Evolutionary conservation across 2,113 vertebrate species (phyloP), one percentile per base, ranked within the genome.

Genomic region (Stigmatopora argus): DNA sequence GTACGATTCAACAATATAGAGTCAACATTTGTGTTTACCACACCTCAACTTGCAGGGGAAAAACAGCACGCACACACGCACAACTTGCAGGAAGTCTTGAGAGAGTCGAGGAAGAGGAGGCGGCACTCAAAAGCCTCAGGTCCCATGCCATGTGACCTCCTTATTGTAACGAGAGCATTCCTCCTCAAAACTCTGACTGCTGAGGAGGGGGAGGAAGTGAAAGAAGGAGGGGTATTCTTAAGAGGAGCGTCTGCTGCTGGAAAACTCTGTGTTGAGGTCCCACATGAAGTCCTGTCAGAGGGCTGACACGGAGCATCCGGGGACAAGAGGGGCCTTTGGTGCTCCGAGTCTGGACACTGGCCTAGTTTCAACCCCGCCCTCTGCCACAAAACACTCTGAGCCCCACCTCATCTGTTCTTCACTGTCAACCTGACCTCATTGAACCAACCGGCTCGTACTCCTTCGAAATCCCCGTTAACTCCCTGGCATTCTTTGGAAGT

Each of bases 71-170:
- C n/a, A 45, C 59, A 74, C 75, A 12, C 26, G 3, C 26, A 31
- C 26, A 31, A 75, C 80, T 83, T 78, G 81, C 82, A 84, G 75
- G 72, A 78, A 85, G 72, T 77, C 87, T 85, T 74, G 76, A 8
- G 81, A 83, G 83, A 81, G 65, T 56, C 53, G 23, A 56, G 63
- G 74, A 56, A 75, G 83, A 78, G 80, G 83, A 82, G 86, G 83
- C 75, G 80, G 83, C 86, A 78, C 83, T 87, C 85, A 85, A 86
- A 86, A 88, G 83, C 85, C 74, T 81, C 51, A 62, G 88, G 85
- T 89, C 88, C 89, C 89, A 87, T 83, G 88, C 88, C 88, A 91
- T 81, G 85, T 89, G 89, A 87, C 88, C 89, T 91, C 89, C 86
- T 91, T 91, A 87, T 88, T 85, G 86, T 89, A 90, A 90, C 87